Base-by-base conservation (phyloP, 2,113 vertebrate species). In the Lamprologus callipterus region DNA sequence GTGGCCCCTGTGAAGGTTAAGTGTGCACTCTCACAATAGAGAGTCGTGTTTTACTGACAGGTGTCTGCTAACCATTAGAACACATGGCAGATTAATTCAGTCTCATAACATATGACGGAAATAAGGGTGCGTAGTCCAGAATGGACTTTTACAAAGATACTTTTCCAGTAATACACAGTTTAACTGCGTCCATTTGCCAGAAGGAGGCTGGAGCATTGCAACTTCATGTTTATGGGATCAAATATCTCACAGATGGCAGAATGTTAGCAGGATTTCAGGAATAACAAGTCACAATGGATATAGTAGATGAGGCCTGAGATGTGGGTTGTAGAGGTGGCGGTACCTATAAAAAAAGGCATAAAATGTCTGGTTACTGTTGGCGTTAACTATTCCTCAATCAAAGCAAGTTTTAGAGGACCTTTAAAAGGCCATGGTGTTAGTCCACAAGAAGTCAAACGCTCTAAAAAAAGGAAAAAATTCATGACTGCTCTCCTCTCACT, bases 11-110 rank as follows among this genome's bases (percentile, higher is more conserved):
- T 86, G 87, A 94, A 84, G 88, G 89, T 47, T 42, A 85, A 81
- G 57, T 60, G 80, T 55, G 91, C 91, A 85, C 84, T 85, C 63
- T 80, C 84, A 89, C 87, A 89, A 85, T 31, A 60, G 45, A 54
- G 40, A 90, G 87, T 84, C 87, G 87, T 85, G 87, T 95, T 96
- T 94, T 92, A 95, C 85, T 84, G 93, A 94, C 93, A 95, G 94
- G 90, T 91, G 87, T 87, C 90, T 90, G 90, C 85, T 93, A 89
- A 93, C 87, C 81, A 82, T 89, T 91, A 88, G 42, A 92, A 83
- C 91, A 94, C 87, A 92, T 91, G 91, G 81, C 57, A 65, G 47
- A 88, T 89, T 82, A 26, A 85, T 80, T 79, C 63, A 8, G 65
- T 28, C 58, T 78, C 78, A 8, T 55, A 51, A 79, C 65, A 84